Evolutionary conservation across 1,140 invertebrate genomes (phyloP).

Genomic region (Leptinotarsa lineolata): DNA sequence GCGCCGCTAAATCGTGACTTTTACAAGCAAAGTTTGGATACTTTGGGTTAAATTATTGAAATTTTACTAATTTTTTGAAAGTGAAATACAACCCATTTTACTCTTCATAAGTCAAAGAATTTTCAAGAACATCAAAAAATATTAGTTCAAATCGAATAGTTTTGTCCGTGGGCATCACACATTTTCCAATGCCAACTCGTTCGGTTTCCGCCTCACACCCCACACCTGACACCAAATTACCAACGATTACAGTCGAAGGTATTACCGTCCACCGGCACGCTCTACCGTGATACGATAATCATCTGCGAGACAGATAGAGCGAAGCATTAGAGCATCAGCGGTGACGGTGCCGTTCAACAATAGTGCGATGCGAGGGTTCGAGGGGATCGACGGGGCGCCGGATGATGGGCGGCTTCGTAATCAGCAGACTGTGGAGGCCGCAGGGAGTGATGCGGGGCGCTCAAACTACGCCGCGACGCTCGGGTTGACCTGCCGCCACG

Average conservation of each 20-base stretch:
- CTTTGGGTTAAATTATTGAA: no score
- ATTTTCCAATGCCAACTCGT: no score
- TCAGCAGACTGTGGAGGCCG: constrained; percentile 49
- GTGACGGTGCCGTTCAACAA: constrained; percentile 42
- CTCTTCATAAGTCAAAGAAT: no score
- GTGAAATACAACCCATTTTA: no score
- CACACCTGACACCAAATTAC: not conserved
- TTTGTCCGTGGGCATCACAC: no score
- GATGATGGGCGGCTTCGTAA: constrained; percentile 44
- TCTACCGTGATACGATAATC: constrained; percentile 7
- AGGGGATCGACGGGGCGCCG: constrained; percentile 22
- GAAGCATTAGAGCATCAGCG: constrained; percentile 23
- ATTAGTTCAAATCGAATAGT: no score
- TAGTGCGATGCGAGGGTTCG: constrained; percentile 31
- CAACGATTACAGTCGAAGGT: constrained; percentile 13
- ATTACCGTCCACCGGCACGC: constrained; percentile 17
- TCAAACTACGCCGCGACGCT: constrained; percentile 50
- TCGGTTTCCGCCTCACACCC: not conserved
- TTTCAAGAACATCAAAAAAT: no score
- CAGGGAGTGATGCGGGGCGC: constrained; percentile 41
- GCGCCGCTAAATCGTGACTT: no score
- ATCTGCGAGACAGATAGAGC: not conserved
- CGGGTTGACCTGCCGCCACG: constrained; percentile 54
- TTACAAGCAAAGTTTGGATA: no score
- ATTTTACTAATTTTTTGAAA: no score